phyloP scores from a whole-genome alignment of 30 jellyfish, hydroid and myxozoan species.

The Chrysaora quinquecirrha region DNA sequence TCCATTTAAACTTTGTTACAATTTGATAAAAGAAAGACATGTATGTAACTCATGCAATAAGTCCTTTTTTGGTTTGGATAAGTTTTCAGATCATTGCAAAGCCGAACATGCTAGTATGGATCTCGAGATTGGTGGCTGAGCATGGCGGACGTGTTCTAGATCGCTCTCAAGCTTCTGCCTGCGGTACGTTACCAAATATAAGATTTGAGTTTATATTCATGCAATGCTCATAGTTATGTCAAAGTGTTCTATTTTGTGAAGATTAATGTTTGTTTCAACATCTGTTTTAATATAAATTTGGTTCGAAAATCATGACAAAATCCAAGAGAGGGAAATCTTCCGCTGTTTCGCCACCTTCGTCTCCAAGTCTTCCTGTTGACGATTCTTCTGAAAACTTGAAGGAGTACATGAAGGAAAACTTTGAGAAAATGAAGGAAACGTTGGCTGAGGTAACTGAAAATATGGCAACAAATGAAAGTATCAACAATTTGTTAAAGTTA shows the following conservation, averaged over 20 bases:
- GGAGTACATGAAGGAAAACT: constrained; percentile 23
- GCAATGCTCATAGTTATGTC: neutral
- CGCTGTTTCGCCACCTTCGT: neutral
- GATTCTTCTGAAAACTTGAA: too few species aligned
- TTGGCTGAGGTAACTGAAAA: constrained; percentile 20
- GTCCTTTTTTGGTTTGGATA: too few species aligned
- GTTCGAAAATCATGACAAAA: neutral
- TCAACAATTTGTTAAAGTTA: constrained; percentile 31
- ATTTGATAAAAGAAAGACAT: too few species aligned
- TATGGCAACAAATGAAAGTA: constrained; percentile 26
- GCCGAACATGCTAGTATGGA: too few species aligned
- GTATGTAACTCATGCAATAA: too few species aligned
- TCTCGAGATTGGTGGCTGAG: too few species aligned
- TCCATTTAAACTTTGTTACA: too few species aligned
- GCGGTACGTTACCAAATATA: neutral
- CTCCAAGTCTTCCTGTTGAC: constrained; percentile 2
- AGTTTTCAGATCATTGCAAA: too few species aligned
- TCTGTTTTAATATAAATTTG: neutral
- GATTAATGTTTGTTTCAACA: neutral
- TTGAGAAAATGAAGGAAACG: constrained; percentile 23
- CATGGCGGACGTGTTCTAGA: neutral
- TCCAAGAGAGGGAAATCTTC: neutral
- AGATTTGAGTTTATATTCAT: neutral
- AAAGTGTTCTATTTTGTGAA: neutral
- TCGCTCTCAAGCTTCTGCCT: constrained; percentile 1